These are phyloP conservation scores for Apostichopus californicus DNA, from an alignment of 35 echinoderm and acorn worm species.

Conservation along the genomic window DNA sequence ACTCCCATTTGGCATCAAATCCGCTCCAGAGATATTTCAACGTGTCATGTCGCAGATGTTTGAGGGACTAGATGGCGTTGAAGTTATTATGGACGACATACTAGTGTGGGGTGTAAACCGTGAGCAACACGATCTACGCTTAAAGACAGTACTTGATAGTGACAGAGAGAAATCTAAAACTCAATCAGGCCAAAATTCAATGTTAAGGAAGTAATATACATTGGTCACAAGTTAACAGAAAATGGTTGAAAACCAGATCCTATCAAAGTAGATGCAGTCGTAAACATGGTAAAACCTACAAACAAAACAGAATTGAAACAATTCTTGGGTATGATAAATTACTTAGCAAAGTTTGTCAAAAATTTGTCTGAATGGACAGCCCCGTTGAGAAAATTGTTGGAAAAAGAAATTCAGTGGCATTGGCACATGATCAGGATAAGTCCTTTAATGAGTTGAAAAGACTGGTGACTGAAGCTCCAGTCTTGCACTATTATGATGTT, in stretches of 20 bases:
- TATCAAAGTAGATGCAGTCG: background rate
- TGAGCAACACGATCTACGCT: conserved; percentile 48
- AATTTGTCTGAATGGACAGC: background rate
- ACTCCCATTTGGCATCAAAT: conserved; percentile 55
- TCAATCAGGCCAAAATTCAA: too few species aligned
- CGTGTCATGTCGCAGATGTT: conserved; percentile 51
- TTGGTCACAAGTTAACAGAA: too few species aligned
- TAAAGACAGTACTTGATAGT: background rate
- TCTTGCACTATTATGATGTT: conserved; percentile 1
- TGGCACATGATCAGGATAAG: background rate
- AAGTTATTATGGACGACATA: conserved; percentile 53
- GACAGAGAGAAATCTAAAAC: too few species aligned
- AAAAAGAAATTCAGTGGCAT: conserved; percentile 34
- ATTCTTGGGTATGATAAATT: background rate
- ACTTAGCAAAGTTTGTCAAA: background rate
- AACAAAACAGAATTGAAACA: background rate
- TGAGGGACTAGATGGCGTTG: conserved; percentile 51
- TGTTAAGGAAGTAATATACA: background rate
- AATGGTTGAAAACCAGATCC: too few species aligned
- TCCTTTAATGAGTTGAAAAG: too few species aligned
- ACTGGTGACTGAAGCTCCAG: conserved; percentile 18
- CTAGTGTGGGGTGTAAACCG: background rate
- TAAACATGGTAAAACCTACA: background rate
- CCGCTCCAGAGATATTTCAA: conserved; percentile 27
- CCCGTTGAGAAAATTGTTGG: conserved; percentile 11